A percentile compares a stretch with the other conserved stretches of the same genome.
Evolutionary conservation across 1,140 invertebrate species (phyloP).

Genomic region (Drosophila obscura): DNA sequence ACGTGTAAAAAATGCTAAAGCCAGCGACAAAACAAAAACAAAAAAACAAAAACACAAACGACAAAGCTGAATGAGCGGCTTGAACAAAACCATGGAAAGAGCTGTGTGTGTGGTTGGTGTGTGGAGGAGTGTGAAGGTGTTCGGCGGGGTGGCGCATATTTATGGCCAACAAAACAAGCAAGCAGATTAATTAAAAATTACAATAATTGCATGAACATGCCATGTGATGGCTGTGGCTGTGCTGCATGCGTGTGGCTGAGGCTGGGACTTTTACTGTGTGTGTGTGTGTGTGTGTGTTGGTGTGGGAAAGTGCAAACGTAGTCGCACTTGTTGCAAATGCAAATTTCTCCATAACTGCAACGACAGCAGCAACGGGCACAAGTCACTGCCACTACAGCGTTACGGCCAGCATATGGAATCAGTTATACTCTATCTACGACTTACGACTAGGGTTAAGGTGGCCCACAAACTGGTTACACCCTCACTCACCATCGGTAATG

Average conservation of each 20-base stretch:
- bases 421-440: constrained; percentile 13
- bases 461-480: background rate
- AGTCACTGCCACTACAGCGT: constrained; percentile 3
- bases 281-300: constrained; percentile 38
- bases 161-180: constrained; percentile 62
- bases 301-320: constrained; percentile 73
- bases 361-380: constrained; percentile 26
- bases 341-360: constrained; percentile 75
- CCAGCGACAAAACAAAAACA: constrained; percentile 19
- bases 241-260: constrained; percentile 28
- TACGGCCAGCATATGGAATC: background rate
- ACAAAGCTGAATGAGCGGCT: constrained; percentile 70
- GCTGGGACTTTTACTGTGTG: constrained; percentile 6
- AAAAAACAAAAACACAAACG: constrained; percentile 45
- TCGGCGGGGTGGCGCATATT: constrained; percentile 32
- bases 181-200: constrained; percentile 83
- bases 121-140: background rate
- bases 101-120: background rate
- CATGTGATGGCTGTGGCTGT: constrained; percentile 18
- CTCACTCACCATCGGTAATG: constrained; percentile 88
- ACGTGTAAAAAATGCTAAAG: constrained; percentile 87
- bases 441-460: background rate
- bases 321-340: constrained; percentile 70
- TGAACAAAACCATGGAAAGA: constrained; percentile 75
- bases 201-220: constrained; percentile 79